Conservation (phyloP, 2,797 vertebrate genomes). For the Otolemur crassicaudatus region DNA sequence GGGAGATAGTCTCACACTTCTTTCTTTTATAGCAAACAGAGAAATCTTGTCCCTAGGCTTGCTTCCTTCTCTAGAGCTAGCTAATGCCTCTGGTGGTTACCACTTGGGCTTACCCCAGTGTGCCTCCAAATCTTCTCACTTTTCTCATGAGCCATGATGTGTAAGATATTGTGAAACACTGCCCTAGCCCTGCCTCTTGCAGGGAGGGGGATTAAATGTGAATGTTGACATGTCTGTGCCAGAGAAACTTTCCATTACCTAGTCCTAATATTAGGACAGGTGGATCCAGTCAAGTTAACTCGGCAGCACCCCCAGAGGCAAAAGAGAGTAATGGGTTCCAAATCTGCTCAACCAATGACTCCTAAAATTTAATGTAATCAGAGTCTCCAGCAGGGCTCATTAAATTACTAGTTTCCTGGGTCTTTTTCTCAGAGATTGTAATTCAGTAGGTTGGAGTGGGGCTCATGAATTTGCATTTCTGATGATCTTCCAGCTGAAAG, state of each 20-base stretch:
- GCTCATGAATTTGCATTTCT: background rate
- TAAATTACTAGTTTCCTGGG: slow-evolving; percentile 13
- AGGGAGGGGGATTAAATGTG: background rate
- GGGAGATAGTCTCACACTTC: background rate
- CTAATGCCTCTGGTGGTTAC: background rate
- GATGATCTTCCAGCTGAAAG: background rate
- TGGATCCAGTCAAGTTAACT: background rate
- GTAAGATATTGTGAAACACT: background rate
- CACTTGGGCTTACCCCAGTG: background rate
- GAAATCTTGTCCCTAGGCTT: background rate
- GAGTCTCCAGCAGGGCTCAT: background rate
- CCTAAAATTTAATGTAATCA: background rate
- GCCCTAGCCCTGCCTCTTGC: background rate
- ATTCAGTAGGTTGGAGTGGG: background rate
- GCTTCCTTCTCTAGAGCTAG: background rate
- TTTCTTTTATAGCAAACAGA: background rate
- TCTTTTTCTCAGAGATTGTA: background rate
- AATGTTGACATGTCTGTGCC: background rate
- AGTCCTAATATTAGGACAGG: background rate
- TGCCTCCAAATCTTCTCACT: slow-evolving; percentile 28
- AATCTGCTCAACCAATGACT: background rate
- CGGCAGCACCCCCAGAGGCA: background rate
- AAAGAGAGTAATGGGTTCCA: background rate
- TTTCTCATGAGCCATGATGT: background rate
- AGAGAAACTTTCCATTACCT: background rate